phyloP scores from a whole-genome alignment of 2,888 invertebrate species.

The Amphipoea oculea region DNA sequence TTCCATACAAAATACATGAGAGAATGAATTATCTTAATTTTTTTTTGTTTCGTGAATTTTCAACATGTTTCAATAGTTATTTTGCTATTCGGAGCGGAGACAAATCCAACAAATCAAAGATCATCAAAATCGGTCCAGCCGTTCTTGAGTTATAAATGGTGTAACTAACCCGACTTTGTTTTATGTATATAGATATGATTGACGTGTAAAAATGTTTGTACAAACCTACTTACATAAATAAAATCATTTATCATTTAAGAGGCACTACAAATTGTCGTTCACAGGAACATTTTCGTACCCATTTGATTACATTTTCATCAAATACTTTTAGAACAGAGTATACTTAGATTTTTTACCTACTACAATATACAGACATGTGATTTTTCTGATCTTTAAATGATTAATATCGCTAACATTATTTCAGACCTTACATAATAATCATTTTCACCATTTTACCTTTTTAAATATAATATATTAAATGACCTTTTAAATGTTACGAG shows the following conservation, averaged over 20 bases:
- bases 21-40: too few relatives aligned
- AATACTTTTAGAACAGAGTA: slow-evolving; percentile 3
- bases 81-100: too few relatives aligned
- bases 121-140: too few relatives aligned
- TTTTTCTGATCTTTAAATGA: not conserved
- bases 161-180: too few relatives aligned
- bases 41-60: too few relatives aligned
- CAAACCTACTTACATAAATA: too few relatives aligned
- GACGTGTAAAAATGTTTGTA: too few relatives aligned
- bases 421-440: slow-evolving; percentile 17
- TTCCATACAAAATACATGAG: too few relatives aligned
- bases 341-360: not conserved
- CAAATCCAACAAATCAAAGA: too few relatives aligned
- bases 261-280: not conserved
- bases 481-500: not conserved
- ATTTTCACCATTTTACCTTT: slow-evolving; percentile 28
- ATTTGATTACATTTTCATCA: not conserved
- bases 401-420: not conserved
- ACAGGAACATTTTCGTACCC: not conserved
- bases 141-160: too few relatives aligned
- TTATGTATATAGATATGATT: too few relatives aligned
- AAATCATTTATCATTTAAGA: not conserved
- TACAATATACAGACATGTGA: not conserved
- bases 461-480: slow-evolving; percentile 17
- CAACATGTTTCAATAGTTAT: too few relatives aligned